A percentile compares a stretch with the other conserved stretches of the same genome.
Conservation (phyloP, 1,140 invertebrate species). For the Drosophila kanapiae region DNA sequence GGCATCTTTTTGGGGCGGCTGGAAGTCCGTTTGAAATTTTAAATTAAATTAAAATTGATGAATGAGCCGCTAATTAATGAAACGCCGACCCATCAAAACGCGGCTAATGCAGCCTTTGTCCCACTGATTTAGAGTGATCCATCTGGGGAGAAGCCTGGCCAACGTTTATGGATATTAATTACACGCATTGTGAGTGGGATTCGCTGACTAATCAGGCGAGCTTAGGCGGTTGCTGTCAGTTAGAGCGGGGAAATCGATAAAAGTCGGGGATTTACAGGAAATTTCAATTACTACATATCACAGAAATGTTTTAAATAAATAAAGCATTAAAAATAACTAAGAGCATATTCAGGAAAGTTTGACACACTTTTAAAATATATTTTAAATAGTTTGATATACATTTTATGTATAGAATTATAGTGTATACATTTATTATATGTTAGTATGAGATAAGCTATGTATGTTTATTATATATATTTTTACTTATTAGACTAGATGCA, state of each 20-base stretch:
- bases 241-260: neutral
- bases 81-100: constrained; percentile 27
- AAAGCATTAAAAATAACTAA: too few relatives aligned
- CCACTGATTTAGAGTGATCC: constrained; percentile 59
- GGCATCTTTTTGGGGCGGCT: constrained; percentile 17
- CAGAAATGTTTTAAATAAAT: too few relatives aligned
- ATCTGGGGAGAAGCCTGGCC: constrained; percentile 14
- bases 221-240: constrained; percentile 5
- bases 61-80: constrained; percentile 81
- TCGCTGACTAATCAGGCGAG: constrained; percentile 50
- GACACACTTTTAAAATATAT: too few relatives aligned
- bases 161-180: constrained; percentile 72
- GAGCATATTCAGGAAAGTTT: too few relatives aligned
- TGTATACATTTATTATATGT: too few relatives aligned
- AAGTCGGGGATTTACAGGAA: neutral
- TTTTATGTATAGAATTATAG: neutral
- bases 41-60: constrained; percentile 85
- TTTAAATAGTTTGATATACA: neutral
- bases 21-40: constrained; percentile 31
- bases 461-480: too few relatives aligned
- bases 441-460: too few relatives aligned
- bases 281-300: neutral
- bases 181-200: constrained; percentile 54
- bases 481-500: too few relatives aligned
- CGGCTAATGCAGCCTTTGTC: constrained; percentile 70